phyloP scores from a whole-genome alignment of 1,140 invertebrate genomes.

The Laodelphax striatellus region DNA sequence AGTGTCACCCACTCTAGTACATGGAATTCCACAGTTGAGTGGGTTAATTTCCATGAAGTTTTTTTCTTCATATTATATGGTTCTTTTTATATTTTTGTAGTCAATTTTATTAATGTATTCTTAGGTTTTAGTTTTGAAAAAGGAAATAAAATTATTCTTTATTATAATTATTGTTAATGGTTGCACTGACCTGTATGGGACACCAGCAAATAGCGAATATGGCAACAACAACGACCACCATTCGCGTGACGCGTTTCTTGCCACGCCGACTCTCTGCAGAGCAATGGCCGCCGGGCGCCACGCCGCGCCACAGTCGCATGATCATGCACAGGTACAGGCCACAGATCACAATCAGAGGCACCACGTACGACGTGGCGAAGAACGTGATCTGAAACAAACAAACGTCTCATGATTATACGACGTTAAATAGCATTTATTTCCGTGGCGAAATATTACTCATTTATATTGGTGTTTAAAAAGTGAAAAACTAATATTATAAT shows the following conservation, averaged over 20 bases:
- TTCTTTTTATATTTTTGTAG: too few relatives aligned
- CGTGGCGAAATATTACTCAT: too few relatives aligned
- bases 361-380: constrained; percentile 73
- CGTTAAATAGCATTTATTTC: neutral
- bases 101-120: too few relatives aligned
- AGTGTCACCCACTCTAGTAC: too few relatives aligned
- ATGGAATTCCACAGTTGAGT: too few relatives aligned
- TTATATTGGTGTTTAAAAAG: too few relatives aligned
- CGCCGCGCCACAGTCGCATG: constrained; percentile 71
- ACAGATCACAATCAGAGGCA: constrained; percentile 76
- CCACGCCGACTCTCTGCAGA: constrained; percentile 62
- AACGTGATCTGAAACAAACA: constrained; percentile 54
- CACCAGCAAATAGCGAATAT: constrained; percentile 94
- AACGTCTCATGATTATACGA: neutral
- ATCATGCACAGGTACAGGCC: constrained; percentile 87
- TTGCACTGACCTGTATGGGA: constrained; percentile 70
- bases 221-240: constrained; percentile 88
- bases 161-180: too few relatives aligned
- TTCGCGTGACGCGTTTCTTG: constrained; percentile 80
- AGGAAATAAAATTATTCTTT: too few relatives aligned
- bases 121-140: too few relatives aligned
- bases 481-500: too few relatives aligned
- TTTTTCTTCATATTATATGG: too few relatives aligned
- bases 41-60: too few relatives aligned
- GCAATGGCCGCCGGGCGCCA: constrained; percentile 54